Percentiles rank a stretch among this genome's conserved stretches.
Evolutionary conservation across 2,888 invertebrate species (phyloP).

Genomic region (Epinotia demarniana): DNA sequence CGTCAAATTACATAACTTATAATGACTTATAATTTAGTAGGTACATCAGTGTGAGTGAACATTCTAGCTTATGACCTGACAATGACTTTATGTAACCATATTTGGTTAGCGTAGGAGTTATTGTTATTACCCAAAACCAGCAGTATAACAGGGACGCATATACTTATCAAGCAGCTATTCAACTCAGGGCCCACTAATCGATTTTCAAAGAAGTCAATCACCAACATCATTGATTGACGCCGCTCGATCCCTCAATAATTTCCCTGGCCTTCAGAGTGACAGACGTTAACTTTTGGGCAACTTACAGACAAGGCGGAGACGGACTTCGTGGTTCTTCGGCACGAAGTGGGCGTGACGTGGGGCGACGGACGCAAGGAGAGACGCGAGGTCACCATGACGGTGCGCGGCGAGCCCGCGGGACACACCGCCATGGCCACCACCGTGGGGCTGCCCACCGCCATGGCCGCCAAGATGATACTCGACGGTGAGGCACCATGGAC

Average conservation of each 20-base stretch:
- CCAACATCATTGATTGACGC: no score
- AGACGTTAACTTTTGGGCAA: not conserved
- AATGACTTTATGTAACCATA: no score
- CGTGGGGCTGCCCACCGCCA: conserved; percentile 93
- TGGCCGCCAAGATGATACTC: conserved; percentile 98
- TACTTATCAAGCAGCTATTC: no score
- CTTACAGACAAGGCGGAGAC: conserved; percentile 88
- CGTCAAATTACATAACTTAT: no score
- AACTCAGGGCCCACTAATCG: no score
- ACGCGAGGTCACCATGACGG: conserved; percentile 94
- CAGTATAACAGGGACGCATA: no score
- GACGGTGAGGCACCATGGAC: conserved; percentile 88
- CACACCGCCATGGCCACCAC: conserved; percentile 96
- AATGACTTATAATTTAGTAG: no score
- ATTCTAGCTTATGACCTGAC: no score
- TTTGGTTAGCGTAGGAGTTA: no score
- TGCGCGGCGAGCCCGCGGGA: conserved; percentile 91
- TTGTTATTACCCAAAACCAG: no score
- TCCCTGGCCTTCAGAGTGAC: not conserved
- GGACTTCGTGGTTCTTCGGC: conserved; percentile 97
- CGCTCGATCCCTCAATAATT: not conserved
- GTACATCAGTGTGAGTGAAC: no score
- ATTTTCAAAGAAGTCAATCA: no score
- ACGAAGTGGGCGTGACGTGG: conserved; percentile 97
- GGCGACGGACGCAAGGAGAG: conserved; percentile 93